Percentiles rank a stretch among this genome's conserved stretches.
phyloP scores from a whole-genome alignment of 2,888 invertebrate species.

The Erebia ligea region DNA sequence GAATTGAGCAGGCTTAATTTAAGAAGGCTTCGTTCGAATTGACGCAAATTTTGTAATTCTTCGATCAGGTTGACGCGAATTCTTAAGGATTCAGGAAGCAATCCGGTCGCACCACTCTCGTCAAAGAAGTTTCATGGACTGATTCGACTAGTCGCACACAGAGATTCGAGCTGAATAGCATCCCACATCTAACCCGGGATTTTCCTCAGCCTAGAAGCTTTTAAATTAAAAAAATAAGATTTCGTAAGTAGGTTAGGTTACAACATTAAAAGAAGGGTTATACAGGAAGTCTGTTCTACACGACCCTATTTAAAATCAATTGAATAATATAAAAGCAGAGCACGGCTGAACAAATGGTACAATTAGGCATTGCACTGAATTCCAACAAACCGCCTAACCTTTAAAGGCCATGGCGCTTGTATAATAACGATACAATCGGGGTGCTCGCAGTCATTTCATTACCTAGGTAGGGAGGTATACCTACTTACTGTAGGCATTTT shows the following conservation, averaged over 20 bases:
- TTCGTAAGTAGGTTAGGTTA: not conserved
- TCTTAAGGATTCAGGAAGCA: too few species aligned
- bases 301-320: not conserved
- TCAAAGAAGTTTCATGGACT: not conserved
- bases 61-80: too few species aligned
- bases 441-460: slow-evolving; percentile 1
- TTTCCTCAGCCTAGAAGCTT: not conserved
- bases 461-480: too few species aligned
- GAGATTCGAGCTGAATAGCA: not conserved
- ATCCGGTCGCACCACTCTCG: not conserved
- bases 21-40: too few species aligned
- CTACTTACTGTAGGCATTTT: not conserved
- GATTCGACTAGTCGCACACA: not conserved
- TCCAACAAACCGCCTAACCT: slow-evolving; percentile 41
- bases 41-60: too few species aligned
- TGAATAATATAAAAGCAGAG: slow-evolving; percentile 8
- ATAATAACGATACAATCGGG: slow-evolving; percentile 35
- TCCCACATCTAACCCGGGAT: not conserved
- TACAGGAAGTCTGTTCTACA: not conserved
- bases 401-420: slow-evolving; percentile 44
- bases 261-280: not conserved
- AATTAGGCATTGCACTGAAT: slow-evolving; percentile 31
- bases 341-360: slow-evolving; percentile 22
- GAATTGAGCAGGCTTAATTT: too few species aligned
- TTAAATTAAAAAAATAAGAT: not conserved